Base-by-base conservation (phyloP, 2,888 invertebrate species). In the Catotricha subobsoleta region DNA sequence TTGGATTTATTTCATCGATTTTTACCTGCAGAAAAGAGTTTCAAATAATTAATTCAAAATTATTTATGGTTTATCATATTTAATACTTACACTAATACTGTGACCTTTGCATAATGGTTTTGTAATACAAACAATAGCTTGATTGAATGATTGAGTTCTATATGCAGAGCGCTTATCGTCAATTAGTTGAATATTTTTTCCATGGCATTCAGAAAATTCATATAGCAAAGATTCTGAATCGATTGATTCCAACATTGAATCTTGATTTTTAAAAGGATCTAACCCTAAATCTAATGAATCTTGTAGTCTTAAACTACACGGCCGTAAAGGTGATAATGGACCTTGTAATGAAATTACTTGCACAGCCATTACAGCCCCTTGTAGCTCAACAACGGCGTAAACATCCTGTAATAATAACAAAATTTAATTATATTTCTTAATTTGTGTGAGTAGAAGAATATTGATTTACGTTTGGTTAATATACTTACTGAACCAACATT, bases 301-400 rank as follows among this genome's bases (percentile, higher is more conserved):
- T 53, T 75, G 74, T 49, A 68, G 40, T 19, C 60, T 49, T 52
- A 69, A 48, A 54, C 65, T 57, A 40, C 60, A 62, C 3, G 66
- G 65, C 4, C 66, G 58, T 40, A 66, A 48, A 0, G 62, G 66
- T 1, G 62, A 61, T 15, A 64, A 64, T 9, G 71, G 68, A 1
- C 67, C 66, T 51, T 71, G 73, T 20, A 68, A 67, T 40, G 76
- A 72, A 1, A 80, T 76, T 1, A 88, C 76, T 48, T 79, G 72
- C 5, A 91, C 74, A 40, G 79, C 76, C 47, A 76, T 75, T 2
- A 83, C 80, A 20, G 75, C 70, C 1, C 91, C 91, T 52, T 72
- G 78, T 37, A 91, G 60, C 56, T 91, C 90, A 47, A 87, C 73
- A 3, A 88, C 76, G 8, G 78, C 86, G 57, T 80, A 87, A 3